phyloP scores from a whole-genome alignment of 1,140 invertebrate genomes.

The Drosophila willistoni region DNA sequence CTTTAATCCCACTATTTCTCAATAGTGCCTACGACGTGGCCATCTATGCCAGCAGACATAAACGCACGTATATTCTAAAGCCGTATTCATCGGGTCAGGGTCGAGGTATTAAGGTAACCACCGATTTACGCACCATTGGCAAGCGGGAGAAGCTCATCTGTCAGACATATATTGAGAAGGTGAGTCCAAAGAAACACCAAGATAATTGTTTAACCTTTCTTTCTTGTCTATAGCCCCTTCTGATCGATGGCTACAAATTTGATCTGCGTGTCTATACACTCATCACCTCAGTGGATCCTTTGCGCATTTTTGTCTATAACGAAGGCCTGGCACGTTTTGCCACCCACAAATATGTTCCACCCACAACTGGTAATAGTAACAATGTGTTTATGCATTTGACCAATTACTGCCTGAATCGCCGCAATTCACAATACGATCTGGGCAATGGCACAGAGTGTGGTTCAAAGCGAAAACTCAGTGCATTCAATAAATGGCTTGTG shows the following conservation, averaged over 20 bases:
- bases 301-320: conserved; percentile 96
- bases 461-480: conserved; percentile 93
- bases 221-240: conserved; percentile 87
- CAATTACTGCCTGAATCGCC: conserved; percentile 98
- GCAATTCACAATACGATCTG: conserved; percentile 89
- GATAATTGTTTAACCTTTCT: conserved; percentile 19
- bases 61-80: conserved; percentile 94
- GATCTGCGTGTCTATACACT: conserved; percentile 97
- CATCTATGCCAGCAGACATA: conserved; percentile 83
- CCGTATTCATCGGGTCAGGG: conserved; percentile 94
- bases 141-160: conserved; percentile 92
- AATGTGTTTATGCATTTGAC: conserved; percentile 98
- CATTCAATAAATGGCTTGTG: conserved; percentile 89
- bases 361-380: conserved; percentile 89
- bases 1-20: background rate
- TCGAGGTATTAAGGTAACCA: conserved; percentile 92
- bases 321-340: conserved; percentile 97
- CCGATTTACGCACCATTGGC: conserved; percentile 89
- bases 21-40: conserved; percentile 69
- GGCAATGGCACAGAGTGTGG: conserved; percentile 87
- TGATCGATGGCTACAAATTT: conserved; percentile 98
- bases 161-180: conserved; percentile 89
- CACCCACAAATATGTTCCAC: conserved; percentile 92
- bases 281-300: conserved; percentile 96
- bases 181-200: conserved; percentile 8